Evolutionary conservation across 2,888 invertebrate genomes (phyloP).

Genomic region (Eupithecia pulchellata): DNA sequence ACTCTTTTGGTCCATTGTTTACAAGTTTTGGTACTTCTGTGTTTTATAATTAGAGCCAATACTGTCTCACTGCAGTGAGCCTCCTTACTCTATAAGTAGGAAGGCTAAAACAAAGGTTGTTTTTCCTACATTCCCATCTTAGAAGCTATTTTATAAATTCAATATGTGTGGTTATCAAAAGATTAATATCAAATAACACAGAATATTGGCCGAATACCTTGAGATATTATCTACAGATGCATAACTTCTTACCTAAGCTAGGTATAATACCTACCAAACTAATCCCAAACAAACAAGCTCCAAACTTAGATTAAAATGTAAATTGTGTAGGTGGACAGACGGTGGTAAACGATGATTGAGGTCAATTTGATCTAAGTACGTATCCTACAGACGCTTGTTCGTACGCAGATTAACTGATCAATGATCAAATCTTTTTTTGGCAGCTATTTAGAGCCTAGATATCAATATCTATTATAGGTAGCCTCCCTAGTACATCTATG

Average conservation of each 20-base stretch:
- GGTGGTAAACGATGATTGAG: neutral
- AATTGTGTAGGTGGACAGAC: constrained; percentile 6
- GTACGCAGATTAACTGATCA: neutral
- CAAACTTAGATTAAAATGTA: constrained; percentile 18
- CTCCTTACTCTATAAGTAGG: no score
- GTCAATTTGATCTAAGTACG: neutral
- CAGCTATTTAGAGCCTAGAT: no score
- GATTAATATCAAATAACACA: neutral
- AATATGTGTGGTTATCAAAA: neutral
- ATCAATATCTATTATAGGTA: neutral
- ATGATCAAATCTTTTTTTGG: no score
- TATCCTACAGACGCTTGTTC: neutral
- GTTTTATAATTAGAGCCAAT: no score
- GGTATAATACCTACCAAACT: constrained; percentile 4
- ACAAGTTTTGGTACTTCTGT: no score
- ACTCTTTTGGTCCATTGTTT: neutral
- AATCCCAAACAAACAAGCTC: constrained; percentile 12
- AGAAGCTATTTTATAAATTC: neutral
- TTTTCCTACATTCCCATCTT: neutral
- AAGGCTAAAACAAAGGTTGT: neutral
- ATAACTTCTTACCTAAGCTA: neutral
- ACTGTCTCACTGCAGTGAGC: no score
- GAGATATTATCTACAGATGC: neutral
- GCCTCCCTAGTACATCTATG: no score
- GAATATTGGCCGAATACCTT: neutral